phyloP scores from a whole-genome alignment of 2,797 vertebrate genomes.

The Helicolenus hilgendorfi region DNA sequence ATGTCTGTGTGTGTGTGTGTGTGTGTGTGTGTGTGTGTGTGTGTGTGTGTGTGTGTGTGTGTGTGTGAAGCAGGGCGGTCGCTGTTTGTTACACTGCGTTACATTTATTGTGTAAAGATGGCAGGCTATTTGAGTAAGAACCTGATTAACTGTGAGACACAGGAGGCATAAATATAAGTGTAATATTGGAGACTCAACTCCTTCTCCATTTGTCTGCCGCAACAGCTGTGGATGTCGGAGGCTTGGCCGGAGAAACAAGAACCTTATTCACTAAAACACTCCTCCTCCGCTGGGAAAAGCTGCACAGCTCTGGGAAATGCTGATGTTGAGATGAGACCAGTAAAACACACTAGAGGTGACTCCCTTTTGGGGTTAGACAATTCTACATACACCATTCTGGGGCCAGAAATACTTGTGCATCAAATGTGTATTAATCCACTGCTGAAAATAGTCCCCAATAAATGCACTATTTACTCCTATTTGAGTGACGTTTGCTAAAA shows the following conservation, averaged over 20 bases:
- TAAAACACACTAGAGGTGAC: constrained; percentile 58
- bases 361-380: constrained; percentile 38
- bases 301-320: constrained; percentile 28
- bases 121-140: background rate
- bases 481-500: background rate
- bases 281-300: constrained; percentile 60
- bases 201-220: constrained; percentile 59
- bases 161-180: constrained; percentile 57
- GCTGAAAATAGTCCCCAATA: background rate
- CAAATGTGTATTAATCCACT: background rate
- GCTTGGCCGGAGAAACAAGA: constrained; percentile 68
- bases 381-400: background rate
- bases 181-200: constrained; percentile 21
- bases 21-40: background rate
- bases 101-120: constrained; percentile 11
- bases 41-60: background rate
- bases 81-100: background rate
- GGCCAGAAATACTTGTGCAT: background rate
- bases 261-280: constrained; percentile 60
- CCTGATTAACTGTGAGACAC: constrained; percentile 64
- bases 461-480: background rate
- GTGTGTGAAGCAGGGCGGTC: background rate
- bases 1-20: too few relatives aligned
- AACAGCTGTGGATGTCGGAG: constrained; percentile 73
- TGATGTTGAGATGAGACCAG: constrained; percentile 59